Conservation (phyloP, 1,140 invertebrate genomes). For the Neodiprion lecontei region DNA sequence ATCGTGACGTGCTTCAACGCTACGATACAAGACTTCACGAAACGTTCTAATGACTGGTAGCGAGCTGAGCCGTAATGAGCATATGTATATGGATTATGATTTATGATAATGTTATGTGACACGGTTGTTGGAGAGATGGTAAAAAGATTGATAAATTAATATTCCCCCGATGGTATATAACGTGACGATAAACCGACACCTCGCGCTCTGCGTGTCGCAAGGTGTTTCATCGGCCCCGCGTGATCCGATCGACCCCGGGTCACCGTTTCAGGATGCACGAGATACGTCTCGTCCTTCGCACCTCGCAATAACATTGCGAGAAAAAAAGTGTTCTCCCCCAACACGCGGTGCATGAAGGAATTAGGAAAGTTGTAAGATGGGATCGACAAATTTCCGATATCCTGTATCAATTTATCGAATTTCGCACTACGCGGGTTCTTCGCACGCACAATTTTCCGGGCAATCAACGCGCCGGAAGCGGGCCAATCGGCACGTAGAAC, state of each 20-base stretch:
- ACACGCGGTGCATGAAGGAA: neutral
- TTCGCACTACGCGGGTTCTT: constrained; percentile 32
- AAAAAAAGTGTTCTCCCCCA: neutral
- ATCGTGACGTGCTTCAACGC: no score
- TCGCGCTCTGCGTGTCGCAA: constrained; percentile 13
- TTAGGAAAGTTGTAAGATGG: no score
- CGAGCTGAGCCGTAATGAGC: constrained; percentile 31
- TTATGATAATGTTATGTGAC: constrained; percentile 52
- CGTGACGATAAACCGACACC: constrained; percentile 18
- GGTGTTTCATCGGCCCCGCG: constrained; percentile 30
- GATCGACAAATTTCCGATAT: neutral
- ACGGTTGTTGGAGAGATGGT: constrained; percentile 47
- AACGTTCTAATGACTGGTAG: constrained; percentile 45
- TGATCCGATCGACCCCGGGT: constrained; percentile 30
- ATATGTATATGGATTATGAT: constrained; percentile 36
- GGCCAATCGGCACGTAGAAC: constrained; percentile 40
- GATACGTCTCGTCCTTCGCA: neutral
- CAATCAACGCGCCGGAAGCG: constrained; percentile 49
- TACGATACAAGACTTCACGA: neutral
- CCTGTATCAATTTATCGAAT: constrained; percentile 22
- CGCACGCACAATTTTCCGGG: constrained; percentile 51
- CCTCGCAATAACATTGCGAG: neutral
- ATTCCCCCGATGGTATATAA: constrained; percentile 26
- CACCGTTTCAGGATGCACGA: constrained; percentile 32
- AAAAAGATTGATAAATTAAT: constrained; percentile 49